A percentile compares a stretch with the other conserved stretches of the same genome.
Conservation (phyloP, 2,888 invertebrate species). For the Eupithecia inturbata region DNA sequence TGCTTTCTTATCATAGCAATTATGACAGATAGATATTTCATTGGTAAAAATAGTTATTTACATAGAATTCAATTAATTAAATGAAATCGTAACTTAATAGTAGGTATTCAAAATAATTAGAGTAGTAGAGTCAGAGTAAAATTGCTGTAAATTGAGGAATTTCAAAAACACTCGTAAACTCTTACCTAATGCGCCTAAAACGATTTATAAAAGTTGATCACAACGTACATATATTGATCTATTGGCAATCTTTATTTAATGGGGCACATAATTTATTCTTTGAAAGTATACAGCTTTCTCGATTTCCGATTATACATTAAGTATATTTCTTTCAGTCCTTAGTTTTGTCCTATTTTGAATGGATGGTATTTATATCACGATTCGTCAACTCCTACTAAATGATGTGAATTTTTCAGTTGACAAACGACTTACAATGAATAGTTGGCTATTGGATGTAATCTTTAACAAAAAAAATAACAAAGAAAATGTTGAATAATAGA, state of each 20-base stretch:
- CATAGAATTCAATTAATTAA: too few relatives aligned
- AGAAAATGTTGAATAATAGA: too few relatives aligned
- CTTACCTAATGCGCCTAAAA: not conserved
- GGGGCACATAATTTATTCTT: not conserved
- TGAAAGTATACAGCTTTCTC: not conserved
- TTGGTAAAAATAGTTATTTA: too few relatives aligned
- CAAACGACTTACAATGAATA: not conserved
- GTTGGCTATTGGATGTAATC: too few relatives aligned
- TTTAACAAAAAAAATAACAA: too few relatives aligned
- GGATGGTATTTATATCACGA: not conserved
- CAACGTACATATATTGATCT: not conserved
- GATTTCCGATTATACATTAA: too few relatives aligned
- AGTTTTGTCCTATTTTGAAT: not conserved
- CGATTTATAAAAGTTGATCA: not conserved
- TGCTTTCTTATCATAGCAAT: not conserved
- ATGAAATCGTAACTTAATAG: too few relatives aligned
- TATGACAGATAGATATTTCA: not conserved
- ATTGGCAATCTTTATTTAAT: not conserved
- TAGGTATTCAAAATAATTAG: too few relatives aligned
- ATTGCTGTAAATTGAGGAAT: not conserved
- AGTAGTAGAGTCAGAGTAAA: not conserved
- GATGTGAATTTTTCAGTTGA: not conserved
- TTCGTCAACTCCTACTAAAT: not conserved
- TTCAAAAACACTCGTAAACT: not conserved
- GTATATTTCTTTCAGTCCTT: too few relatives aligned